Conservation (phyloP, 2,797 vertebrate genomes). For the Chrosomus eos region DNA sequence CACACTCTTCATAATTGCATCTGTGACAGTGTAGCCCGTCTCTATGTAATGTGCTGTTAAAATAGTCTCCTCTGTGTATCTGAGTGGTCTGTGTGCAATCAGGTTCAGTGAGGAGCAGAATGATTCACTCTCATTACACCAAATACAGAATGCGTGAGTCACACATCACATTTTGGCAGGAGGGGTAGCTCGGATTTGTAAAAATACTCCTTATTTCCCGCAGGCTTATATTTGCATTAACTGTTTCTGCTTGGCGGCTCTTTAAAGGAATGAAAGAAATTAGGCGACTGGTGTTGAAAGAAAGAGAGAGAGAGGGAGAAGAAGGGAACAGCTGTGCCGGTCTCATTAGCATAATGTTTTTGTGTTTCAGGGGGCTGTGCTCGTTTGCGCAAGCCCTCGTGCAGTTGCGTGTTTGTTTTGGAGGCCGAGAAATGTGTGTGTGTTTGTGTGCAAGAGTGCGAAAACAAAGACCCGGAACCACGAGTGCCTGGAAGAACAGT, state of each 20-base stretch:
- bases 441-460: slow-evolving; percentile 57
- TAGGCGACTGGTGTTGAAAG: slow-evolving; percentile 24
- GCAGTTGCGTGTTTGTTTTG: slow-evolving; percentile 43
- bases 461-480: slow-evolving; percentile 78
- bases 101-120: slow-evolving; percentile 26
- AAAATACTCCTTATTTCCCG: slow-evolving; percentile 41
- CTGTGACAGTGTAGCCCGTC: neutral
- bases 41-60: slow-evolving; percentile 25
- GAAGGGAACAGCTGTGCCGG: slow-evolving; percentile 74
- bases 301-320: slow-evolving; percentile 20
- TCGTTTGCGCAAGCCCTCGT: slow-evolving; percentile 11
- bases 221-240: slow-evolving; percentile 52
- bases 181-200: slow-evolving; percentile 40
- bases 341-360: slow-evolving; percentile 79
- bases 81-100: slow-evolving; percentile 48
- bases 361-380: slow-evolving; percentile 58
- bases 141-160: slow-evolving; percentile 54
- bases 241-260: slow-evolving; percentile 47
- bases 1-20: neutral
- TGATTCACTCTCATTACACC: slow-evolving; percentile 55
- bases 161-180: slow-evolving; percentile 30
- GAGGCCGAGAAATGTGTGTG: slow-evolving; percentile 44
- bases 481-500: slow-evolving; percentile 77
- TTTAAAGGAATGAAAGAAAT: slow-evolving; percentile 46
- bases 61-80: slow-evolving; percentile 37